Evolutionary conservation across 2,797 vertebrate genomes (phyloP).

Genomic region (Arrhamphus sclerolepis): DNA sequence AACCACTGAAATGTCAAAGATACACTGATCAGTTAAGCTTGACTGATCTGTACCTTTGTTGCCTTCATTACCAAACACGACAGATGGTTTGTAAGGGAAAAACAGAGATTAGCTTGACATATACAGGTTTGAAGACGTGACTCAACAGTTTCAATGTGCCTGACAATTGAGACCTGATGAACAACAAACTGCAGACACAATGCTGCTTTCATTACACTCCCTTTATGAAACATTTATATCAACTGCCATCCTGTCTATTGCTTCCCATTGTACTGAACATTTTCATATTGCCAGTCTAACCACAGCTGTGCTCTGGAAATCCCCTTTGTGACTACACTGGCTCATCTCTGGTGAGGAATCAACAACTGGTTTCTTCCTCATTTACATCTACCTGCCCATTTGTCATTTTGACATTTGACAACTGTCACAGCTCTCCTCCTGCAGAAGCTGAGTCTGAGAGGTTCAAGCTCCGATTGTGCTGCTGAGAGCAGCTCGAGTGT

Average conservation of each 20-base stretch:
- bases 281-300: constrained; percentile 1
- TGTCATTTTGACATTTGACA: constrained; percentile 51
- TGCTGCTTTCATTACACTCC: background rate
- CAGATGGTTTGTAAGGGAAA: constrained; percentile 3
- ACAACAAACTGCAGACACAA: constrained; percentile 7
- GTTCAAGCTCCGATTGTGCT: constrained; percentile 35
- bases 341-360: constrained; percentile 1
- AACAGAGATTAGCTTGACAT: background rate
- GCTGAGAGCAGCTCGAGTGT: constrained; percentile 22
- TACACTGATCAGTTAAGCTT: constrained; percentile 2
- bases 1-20: constrained; percentile 13
- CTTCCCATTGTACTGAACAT: too few species aligned
- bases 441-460: constrained; percentile 39
- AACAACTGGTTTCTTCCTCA: constrained; percentile 14
- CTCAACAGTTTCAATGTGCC: constrained; percentile 20
- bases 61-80: background rate
- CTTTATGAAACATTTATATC: constrained; percentile 3
- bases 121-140: constrained; percentile 6
- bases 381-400: constrained; percentile 36
- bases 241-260: background rate
- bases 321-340: background rate
- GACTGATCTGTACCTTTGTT: background rate
- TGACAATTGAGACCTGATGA: constrained; percentile 14
- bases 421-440: constrained; percentile 39
- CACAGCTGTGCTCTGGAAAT: background rate